Evolutionary conservation across 2,888 invertebrate species (phyloP).

Genomic region (Melanchra persicariae): DNA sequence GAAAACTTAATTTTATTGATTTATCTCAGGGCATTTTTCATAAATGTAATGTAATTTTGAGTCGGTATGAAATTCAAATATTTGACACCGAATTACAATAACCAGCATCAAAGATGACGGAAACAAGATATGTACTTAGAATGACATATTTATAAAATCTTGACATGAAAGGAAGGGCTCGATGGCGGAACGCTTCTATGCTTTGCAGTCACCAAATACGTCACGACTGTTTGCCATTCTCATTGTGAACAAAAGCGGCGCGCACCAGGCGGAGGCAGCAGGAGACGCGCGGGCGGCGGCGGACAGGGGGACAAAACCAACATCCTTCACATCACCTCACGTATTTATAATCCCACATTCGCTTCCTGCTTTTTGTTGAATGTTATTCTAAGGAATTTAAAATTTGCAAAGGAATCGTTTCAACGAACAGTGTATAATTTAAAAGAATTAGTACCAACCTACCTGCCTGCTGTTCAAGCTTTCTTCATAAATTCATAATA

Average conservation of each 20-base stretch:
- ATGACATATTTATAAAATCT: conserved; percentile 55
- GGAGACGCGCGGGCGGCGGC: conserved; percentile 45
- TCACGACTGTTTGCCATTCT: conserved; percentile 81
- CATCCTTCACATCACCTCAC: conserved; percentile 86
- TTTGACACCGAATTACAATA: background rate
- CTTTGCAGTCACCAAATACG: conserved; percentile 66
- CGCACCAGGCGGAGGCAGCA: conserved; percentile 41
- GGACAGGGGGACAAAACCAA: conserved; percentile 83
- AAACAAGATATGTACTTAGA: conserved; percentile 20
- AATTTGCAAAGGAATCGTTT: conserved; percentile 77
- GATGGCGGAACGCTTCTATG: conserved; percentile 61
- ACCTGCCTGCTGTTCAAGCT: conserved; percentile 31
- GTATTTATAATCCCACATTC: conserved; percentile 88
- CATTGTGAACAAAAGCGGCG: conserved; percentile 80
- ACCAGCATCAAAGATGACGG: background rate
- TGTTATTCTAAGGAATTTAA: conserved; percentile 82
- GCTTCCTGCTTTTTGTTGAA: conserved; percentile 88
- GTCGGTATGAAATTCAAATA: background rate
- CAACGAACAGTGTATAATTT: conserved; percentile 65
- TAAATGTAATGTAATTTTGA: background rate
- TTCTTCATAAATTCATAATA: conserved; percentile 39
- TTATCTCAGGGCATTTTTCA: background rate
- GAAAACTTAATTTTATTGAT: background rate
- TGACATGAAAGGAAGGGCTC: conserved; percentile 51
- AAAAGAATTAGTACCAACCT: conserved; percentile 57